Percentiles rank a stretch among this genome's conserved stretches.
Evolutionary conservation across 2,797 vertebrate genomes (phyloP).

Genomic region (Sparus aurata): DNA sequence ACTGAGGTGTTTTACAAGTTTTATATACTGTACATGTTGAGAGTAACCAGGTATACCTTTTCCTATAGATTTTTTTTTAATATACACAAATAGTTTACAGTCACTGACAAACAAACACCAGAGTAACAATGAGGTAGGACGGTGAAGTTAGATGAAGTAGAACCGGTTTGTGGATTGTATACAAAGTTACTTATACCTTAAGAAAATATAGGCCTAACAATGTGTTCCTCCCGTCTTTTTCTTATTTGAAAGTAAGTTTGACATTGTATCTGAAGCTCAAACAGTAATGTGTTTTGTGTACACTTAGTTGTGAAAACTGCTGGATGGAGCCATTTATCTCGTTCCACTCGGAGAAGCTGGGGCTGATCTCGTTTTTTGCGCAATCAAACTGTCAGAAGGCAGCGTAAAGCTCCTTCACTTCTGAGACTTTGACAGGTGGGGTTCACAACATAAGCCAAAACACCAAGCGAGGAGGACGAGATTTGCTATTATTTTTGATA

Average conservation of each 20-base stretch:
- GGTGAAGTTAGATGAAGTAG: conserved; percentile 88
- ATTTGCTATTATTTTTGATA: conserved; percentile 58
- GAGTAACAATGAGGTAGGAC: conserved; percentile 91
- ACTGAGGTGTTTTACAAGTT: conserved; percentile 83
- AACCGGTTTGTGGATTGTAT: conserved; percentile 85
- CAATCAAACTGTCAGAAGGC: conserved; percentile 64
- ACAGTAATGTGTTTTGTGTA: conserved; percentile 58
- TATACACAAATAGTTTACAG: conserved; percentile 83
- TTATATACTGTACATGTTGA: conserved; percentile 83
- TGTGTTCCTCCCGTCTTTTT: conserved; percentile 58
- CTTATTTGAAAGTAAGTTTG: conserved; percentile 58
- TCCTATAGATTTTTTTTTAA: conserved; percentile 77
- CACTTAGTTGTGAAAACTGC: conserved; percentile 58
- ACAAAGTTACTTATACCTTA: conserved; percentile 83
- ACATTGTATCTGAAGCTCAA: conserved; percentile 76
- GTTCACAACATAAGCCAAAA: conserved; percentile 67
- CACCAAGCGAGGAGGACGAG: conserved; percentile 45
- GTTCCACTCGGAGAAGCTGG: conserved; percentile 60
- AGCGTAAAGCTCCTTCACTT: conserved; percentile 57
- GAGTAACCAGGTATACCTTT: conserved; percentile 79
- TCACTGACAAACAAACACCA: conserved; percentile 86
- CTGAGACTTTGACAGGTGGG: conserved; percentile 56
- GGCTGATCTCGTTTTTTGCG: conserved; percentile 42
- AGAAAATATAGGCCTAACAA: conserved; percentile 81
- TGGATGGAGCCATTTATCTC: conserved; percentile 64